phyloP scores from a whole-genome alignment of 2,888 invertebrate species.

The Geophilus truncorum region DNA sequence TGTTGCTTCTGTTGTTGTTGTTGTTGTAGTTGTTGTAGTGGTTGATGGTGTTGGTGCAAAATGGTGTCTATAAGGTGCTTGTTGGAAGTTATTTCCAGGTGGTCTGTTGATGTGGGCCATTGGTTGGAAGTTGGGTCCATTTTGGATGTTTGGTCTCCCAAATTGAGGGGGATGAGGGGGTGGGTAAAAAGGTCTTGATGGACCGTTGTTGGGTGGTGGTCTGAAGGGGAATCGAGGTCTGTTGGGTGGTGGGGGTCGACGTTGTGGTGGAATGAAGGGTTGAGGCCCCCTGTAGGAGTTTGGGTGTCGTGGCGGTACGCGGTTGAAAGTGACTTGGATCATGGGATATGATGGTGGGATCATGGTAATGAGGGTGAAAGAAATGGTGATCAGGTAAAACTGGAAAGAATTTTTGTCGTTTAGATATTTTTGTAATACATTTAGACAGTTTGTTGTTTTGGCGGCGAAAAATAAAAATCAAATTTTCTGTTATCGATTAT shows the following conservation, averaged over 20 bases:
- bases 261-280: neutral
- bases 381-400: neutral
- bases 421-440: too few species aligned
- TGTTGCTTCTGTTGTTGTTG: neutral
- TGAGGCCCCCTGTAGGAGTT: neutral
- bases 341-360: neutral
- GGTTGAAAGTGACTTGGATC: neutral
- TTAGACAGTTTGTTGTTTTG: too few species aligned
- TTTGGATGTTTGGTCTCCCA: too few species aligned
- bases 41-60: neutral
- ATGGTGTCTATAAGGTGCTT: neutral
- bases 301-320: neutral
- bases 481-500: too few species aligned
- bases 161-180: neutral
- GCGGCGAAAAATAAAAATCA: too few species aligned
- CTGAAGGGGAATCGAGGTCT: neutral
- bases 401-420: neutral
- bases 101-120: neutral
- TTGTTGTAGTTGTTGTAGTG: neutral
- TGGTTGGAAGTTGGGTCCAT: neutral
- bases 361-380: neutral
- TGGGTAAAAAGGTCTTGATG: neutral
- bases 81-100: neutral
- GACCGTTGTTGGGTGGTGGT: neutral
- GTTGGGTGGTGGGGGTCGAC: neutral